Evolutionary conservation across 2,888 invertebrate species (phyloP), one percentile per base, ranked within the genome.

Genomic region (Eledona agricola): DNA sequence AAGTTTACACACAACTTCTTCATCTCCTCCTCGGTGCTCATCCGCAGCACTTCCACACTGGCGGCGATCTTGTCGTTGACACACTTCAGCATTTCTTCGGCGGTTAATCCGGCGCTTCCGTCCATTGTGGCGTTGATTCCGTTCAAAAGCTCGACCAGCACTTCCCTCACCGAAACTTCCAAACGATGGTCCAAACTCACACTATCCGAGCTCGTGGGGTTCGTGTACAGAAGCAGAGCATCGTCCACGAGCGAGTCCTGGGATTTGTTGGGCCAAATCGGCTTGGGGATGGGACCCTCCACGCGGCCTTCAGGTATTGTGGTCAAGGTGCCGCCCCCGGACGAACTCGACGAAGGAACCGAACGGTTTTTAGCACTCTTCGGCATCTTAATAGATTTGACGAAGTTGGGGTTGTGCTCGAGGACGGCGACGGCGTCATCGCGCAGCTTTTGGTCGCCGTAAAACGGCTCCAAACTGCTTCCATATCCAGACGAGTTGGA

Each of bases 301-400:
- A 78, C 71, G 49, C 70, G 65, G n/a, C 78, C 79, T 66, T 79
- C 79, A 1, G 77, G 78, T 28, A 79, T 79, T 4, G 78, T 76
- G n/a, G 70, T 75, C 13, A 78, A 67, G 2, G 74, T 75, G 1
- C 74, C 74, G 9, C 35, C 20, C 1, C 66, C 67, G 2, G 69
- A 67, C 7, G 67, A 64, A 10, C 61, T 60, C 2, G 69, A 67
- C 11, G 69, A 70, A 59, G 69, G 67, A 60, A 67, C 65, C 34
- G 66, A 65, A 54, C 31, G 19, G 28, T 65, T 65, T 31, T 38
- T 52, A 6, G 20, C 7, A 6, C 17, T 15, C 3, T 32, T 5
- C 20, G 66, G 64, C 22, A 72, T 66, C 49, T 71, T 64, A 13
- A 77, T 75, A 5, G 75, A 73, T 58, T 73, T 74, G n/a, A 76